Base-by-base conservation (phyloP, 2,113 vertebrate genomes). In the Thunnus thynnus region DNA sequence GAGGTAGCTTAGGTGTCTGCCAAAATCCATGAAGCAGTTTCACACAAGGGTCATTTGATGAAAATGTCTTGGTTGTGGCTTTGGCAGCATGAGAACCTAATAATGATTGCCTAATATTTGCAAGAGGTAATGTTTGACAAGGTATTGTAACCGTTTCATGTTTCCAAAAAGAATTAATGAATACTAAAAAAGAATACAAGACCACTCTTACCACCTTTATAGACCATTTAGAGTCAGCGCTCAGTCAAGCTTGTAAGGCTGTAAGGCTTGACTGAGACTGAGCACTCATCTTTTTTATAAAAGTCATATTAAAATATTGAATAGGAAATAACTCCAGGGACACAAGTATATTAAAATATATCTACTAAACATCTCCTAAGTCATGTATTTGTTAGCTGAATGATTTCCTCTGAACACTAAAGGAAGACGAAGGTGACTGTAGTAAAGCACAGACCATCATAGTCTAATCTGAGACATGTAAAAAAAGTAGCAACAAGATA, bases 51-150 rank as follows among this genome's bases (percentile, higher is more conserved):
- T 60, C 20, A 46, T 62, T 56, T 72, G 51, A 22, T 51, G 11
- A 57, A 76, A 74, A 73, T 50, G 54, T 52, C 60, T 51, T 65
- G 17, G 69, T 50, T 70, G 58, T 78, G 73, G 27, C 54, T 62
- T 78, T 82, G 70, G 60, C 72, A 74, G 69, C 48, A 71, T 7
- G 14, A 16, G 5, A 62, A 55, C 7, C 17, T 54, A 11, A 70
- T 71, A 52, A 32, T 56, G 3, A 41, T 32, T 30, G 41, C 27
- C 62, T 62, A 36, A 76, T 75, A 66, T 52, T 70, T 64, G 50
- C 17, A 46, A 72, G 66, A 36, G 13, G 20, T 32, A 36, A 32
- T 18, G 11, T 50, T 71, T 10, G 13, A 66, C 20, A 60, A 13
- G 16, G 55, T 65, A 25, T 58, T 55, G 8, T n/a, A 20, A 44